Conservation (phyloP, 2,797 vertebrate species). For the Coreius guichenoti region DNA sequence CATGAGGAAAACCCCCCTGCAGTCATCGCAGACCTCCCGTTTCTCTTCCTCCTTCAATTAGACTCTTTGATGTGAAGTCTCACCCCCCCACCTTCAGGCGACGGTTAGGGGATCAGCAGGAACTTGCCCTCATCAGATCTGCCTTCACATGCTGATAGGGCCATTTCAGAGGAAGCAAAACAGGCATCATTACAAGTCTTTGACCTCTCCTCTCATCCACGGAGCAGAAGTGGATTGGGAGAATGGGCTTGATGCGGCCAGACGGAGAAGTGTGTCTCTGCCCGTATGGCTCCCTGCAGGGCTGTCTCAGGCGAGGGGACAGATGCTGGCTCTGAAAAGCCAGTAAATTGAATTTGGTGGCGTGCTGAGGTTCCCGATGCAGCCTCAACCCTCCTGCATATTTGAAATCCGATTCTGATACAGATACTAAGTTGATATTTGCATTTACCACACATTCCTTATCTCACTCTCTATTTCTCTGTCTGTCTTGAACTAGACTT, state of each 20-base stretch:
- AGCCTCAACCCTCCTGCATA: constrained; percentile 26
- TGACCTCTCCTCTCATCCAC: constrained; percentile 51
- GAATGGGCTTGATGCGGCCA: constrained; percentile 46
- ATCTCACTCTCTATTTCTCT: not conserved
- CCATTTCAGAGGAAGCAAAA: constrained; percentile 37
- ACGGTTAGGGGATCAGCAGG: constrained; percentile 40
- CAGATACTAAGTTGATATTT: constrained; percentile 68
- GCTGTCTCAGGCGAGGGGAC: constrained; percentile 46
- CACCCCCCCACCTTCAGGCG: constrained; percentile 28
- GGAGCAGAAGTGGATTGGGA: constrained; percentile 32
- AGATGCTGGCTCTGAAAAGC: constrained; percentile 57
- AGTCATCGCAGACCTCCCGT: constrained; percentile 33
- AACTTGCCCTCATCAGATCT: constrained; percentile 52
- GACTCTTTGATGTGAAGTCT: constrained; percentile 39
- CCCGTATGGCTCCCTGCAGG: constrained; percentile 27
- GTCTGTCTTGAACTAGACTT: constrained; percentile 9
- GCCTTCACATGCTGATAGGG: constrained; percentile 50
- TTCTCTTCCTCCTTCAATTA: constrained; percentile 47
- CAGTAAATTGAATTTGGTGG: constrained; percentile 61
- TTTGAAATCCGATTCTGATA: constrained; percentile 32
- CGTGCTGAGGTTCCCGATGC: constrained; percentile 41
- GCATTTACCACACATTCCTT: constrained; percentile 49
- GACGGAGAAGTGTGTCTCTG: constrained; percentile 45
- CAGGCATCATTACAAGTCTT: constrained; percentile 56
- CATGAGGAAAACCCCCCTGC: constrained; percentile 39